These are phyloP conservation scores for Argynnis bischoffii DNA, from an alignment of 2,888 invertebrate species.

Conservation along the genomic window DNA sequence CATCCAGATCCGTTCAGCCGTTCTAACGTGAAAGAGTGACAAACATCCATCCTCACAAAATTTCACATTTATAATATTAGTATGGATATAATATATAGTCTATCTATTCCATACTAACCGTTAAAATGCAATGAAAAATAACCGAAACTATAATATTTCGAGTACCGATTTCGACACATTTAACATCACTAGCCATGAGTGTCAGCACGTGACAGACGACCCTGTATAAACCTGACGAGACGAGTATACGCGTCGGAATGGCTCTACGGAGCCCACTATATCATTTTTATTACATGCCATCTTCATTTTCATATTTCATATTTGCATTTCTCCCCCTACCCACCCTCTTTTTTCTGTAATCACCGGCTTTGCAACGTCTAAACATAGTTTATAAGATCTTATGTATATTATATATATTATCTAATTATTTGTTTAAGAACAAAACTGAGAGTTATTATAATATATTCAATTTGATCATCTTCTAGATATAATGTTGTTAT, in stretches of 20 bases:
- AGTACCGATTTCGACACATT: slow-evolving; percentile 7
- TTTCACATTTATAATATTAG: too few species aligned
- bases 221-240: slow-evolving; percentile 89
- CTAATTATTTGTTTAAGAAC: too few species aligned
- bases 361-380: slow-evolving; percentile 46
- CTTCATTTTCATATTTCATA: slow-evolving; percentile 86
- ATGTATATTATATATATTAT: too few species aligned
- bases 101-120: too few species aligned
- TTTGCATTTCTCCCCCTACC: slow-evolving; percentile 78
- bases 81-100: too few species aligned
- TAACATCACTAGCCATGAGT: slow-evolving; percentile 70
- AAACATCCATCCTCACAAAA: too few species aligned
- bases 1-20: too few species aligned
- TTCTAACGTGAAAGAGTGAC: too few species aligned
- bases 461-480: too few species aligned
- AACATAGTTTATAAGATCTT: slow-evolving; percentile 17
- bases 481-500: too few species aligned
- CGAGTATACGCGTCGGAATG: slow-evolving; percentile 86
- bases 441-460: too few species aligned
- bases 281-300: slow-evolving; percentile 90
- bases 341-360: slow-evolving; percentile 76
- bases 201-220: slow-evolving; percentile 88
- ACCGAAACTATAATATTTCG: neutral
- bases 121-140: neutral
- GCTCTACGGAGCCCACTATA: slow-evolving; percentile 90